Evolutionary conservation across 2,797 vertebrate species (phyloP).

Genomic region (Hippoglossus hippoglossus): DNA sequence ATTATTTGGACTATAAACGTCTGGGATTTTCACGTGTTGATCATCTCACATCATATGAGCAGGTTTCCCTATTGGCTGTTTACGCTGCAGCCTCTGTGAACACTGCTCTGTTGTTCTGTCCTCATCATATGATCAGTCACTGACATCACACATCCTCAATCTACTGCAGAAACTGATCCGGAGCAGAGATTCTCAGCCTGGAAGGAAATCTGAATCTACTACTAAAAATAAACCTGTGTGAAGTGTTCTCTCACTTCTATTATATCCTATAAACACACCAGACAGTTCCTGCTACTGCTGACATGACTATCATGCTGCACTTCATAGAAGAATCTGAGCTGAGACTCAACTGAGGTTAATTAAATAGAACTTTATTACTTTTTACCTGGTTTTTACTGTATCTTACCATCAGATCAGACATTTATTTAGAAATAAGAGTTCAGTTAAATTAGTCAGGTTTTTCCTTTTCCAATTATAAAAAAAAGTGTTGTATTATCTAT

Average conservation of each 20-base stretch:
- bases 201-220: not conserved
- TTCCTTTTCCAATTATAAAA: no score
- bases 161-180: not conserved
- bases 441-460: no score
- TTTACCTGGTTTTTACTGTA: no score
- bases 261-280: not conserved
- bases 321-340: no score
- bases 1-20: not conserved
- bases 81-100: constrained; percentile 10
- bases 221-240: no score
- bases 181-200: not conserved
- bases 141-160: not conserved
- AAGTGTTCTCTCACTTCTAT: not conserved
- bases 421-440: no score
- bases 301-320: no score
- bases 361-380: no score
- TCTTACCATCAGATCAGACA: no score
- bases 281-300: no score
- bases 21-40: constrained; percentile 12
- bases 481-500: no score
- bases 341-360: no score
- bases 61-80: not conserved
- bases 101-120: constrained; percentile 28
- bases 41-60: constrained; percentile 37
- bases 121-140: constrained; percentile 39